phyloP scores from a whole-genome alignment of 2,113 vertebrate species.

The Penelope pileata region DNA sequence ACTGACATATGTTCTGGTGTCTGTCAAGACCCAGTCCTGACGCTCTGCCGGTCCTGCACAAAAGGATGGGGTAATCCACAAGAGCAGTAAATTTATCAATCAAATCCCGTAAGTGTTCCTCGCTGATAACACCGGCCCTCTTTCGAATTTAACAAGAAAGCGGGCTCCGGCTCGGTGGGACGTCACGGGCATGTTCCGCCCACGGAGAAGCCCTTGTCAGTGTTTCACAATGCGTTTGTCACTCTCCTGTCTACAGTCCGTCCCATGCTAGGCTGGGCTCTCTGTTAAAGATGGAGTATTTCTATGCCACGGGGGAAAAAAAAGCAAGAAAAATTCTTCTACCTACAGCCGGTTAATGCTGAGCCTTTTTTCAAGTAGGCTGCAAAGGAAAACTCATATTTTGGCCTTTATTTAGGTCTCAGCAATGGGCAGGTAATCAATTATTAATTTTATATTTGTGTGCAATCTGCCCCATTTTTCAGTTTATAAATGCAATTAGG shows the following conservation, averaged over 20 bases:
- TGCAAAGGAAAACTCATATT: slow-evolving; percentile 36
- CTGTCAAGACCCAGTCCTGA: slow-evolving; percentile 65
- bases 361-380: slow-evolving; percentile 7
- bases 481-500: slow-evolving; percentile 33
- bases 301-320: not conserved
- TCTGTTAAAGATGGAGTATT: not conserved
- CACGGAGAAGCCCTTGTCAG: not conserved
- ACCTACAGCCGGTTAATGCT: not conserved
- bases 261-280: not conserved
- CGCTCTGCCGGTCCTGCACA: slow-evolving; percentile 60
- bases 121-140: slow-evolving; percentile 43
- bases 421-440: slow-evolving; percentile 63
- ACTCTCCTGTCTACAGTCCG: not conserved
- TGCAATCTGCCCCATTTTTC: slow-evolving; percentile 40
- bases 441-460: slow-evolving; percentile 61
- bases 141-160: slow-evolving; percentile 41
- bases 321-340: not conserved
- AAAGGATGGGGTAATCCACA: slow-evolving; percentile 68
- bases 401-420: slow-evolving; percentile 69
- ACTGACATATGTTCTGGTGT: slow-evolving; percentile 61
- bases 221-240: not conserved
- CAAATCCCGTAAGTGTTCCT: slow-evolving; percentile 63
- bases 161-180: not conserved
- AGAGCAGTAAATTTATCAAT: slow-evolving; percentile 71
- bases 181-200: not conserved